phyloP scores from a whole-genome alignment of 2,888 invertebrate genomes.

The Tenthredo amoena region DNA sequence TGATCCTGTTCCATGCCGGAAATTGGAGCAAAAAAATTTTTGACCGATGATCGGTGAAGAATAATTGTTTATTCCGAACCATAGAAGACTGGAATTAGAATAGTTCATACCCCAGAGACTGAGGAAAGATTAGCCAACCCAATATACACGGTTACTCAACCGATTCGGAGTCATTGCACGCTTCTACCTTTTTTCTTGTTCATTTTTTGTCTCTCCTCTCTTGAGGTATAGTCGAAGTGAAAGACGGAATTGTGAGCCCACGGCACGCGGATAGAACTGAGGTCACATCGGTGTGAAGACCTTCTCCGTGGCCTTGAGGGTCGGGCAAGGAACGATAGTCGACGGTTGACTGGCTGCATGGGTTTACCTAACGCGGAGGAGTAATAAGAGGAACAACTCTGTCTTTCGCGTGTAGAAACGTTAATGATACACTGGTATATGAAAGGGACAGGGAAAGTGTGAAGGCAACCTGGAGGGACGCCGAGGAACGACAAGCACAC shows the following conservation, averaged over 20 bases:
- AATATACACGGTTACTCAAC: slow-evolving; percentile 12
- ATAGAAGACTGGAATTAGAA: not conserved
- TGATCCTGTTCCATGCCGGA: not conserved
- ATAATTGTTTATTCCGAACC: no score
- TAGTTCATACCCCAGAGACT: not conserved
- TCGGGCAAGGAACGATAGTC: not conserved
- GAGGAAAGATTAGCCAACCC: slow-evolving; percentile 6
- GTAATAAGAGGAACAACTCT: not conserved
- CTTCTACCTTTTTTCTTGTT: not conserved
- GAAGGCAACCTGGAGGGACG: not conserved
- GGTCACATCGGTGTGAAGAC: slow-evolving; percentile 44
- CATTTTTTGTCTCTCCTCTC: not conserved
- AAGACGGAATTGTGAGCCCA: slow-evolving; percentile 44
- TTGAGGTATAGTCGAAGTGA: not conserved
- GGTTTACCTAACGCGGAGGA: not conserved
- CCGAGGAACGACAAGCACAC: slow-evolving; percentile 59
- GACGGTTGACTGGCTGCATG: not conserved
- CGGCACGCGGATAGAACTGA: slow-evolving; percentile 27
- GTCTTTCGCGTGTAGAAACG: slow-evolving; percentile 44
- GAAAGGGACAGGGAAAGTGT: not conserved
- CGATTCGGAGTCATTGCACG: slow-evolving; percentile 46
- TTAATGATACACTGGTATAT: slow-evolving; percentile 33
- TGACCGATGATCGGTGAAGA: not conserved
- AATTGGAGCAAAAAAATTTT: not conserved
- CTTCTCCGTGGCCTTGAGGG: slow-evolving; percentile 53